Evolutionary conservation across 2,797 vertebrate species (phyloP), one percentile per base, ranked within the genome.

Genomic region (Sparidentex hasta): DNA sequence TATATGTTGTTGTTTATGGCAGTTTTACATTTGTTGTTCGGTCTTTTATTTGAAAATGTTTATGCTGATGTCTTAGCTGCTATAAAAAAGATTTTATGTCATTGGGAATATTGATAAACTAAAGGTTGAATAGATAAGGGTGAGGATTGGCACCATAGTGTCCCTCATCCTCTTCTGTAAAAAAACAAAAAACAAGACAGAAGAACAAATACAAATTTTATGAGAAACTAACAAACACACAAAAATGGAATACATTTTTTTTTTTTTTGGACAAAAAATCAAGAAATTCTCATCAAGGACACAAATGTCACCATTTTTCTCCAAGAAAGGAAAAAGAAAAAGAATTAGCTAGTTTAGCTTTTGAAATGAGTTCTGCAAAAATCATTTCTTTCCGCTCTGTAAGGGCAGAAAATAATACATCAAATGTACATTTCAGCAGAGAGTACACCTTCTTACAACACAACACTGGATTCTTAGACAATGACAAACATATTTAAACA

Each of bases 401-500:
- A 33, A 46, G 7, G 6, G 18, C 27, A 44, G 14, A 38, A 29
- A 47, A 47, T 3, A 20, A 56, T 38, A 5, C 4, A 55, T 64
- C 27, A 3, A 18, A 55, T 46, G 16, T 46, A 29, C 16, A 65
- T 33, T 23, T 25, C 13, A 51, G 52, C 23, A 21, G 2, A 33
- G 41, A 69, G 41, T 46, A 29, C 25, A 47, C 11, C 44, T 41
- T 14, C 29, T n/a, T 43, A n/a, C 16, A 64, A 33, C 54, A 38
- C 29, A 29, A 23, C 48, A 27, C 50, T 5, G 3, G 54, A 58
- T 47, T 57, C 38, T 1, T 51, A 21, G 55, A 71, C 56, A 21
- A 17, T 57, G 27, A 51, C 44, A 38, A 7, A 62, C 7, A 56
- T 66, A 56, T 62, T 66, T 50, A 61, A 71, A 76, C 56, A 55